Conservation (phyloP, 2,888 invertebrate genomes). For the Atherix ibis region DNA sequence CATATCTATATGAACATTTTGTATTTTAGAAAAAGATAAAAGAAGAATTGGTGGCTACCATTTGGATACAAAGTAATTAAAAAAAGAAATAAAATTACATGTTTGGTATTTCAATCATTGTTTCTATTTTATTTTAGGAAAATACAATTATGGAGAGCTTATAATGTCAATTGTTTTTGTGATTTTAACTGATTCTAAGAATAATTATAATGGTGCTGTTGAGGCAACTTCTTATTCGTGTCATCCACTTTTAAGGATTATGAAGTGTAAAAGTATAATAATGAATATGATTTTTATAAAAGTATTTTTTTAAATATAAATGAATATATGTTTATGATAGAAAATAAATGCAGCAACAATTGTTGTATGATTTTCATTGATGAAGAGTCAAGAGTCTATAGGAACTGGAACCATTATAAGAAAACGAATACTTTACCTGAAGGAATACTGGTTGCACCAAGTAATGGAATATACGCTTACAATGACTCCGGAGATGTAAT, state of each 20-base stretch:
- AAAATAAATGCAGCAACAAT: constrained; percentile 14
- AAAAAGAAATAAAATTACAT: too few relatives aligned
- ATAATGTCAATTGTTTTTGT: too few relatives aligned
- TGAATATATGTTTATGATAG: constrained; percentile 4
- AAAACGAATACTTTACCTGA: constrained; percentile 30
- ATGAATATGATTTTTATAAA: neutral
- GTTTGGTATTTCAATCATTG: too few relatives aligned
- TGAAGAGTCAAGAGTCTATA: constrained; percentile 32
- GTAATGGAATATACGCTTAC: constrained; percentile 25
- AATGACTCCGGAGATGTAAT: constrained; percentile 13
- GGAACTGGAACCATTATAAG: constrained; percentile 32
- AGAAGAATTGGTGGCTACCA: too few relatives aligned
- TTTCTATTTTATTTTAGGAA: too few relatives aligned
- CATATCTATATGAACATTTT: too few relatives aligned
- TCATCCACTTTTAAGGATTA: constrained; percentile 24
- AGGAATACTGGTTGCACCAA: constrained; percentile 33
- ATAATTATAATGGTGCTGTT: constrained; percentile 11
- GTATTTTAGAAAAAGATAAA: too few relatives aligned
- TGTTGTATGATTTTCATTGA: constrained; percentile 29
- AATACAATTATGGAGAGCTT: too few relatives aligned
- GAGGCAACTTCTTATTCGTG: constrained; percentile 16
- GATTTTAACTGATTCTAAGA: too few relatives aligned
- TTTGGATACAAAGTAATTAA: too few relatives aligned
- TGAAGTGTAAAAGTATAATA: constrained; percentile 23
- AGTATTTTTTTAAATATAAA: neutral